Percentiles rank a stretch among this genome's conserved stretches.
Evolutionary conservation across 2,888 invertebrate genomes (phyloP).

Genomic region (Ectemnius cavifrons): DNA sequence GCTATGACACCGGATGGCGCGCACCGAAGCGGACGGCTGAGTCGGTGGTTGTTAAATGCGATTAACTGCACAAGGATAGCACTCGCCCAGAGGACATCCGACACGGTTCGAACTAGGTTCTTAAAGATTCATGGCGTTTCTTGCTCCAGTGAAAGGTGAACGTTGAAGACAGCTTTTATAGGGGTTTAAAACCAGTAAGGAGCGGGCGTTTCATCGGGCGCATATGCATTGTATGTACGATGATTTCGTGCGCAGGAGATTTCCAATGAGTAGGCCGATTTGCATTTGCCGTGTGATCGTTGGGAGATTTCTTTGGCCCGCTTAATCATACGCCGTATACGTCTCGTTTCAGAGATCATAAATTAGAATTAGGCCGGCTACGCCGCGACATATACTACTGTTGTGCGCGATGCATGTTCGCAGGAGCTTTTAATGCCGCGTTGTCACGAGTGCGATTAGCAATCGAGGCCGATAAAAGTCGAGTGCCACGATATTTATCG

Average conservation of each 20-base stretch:
- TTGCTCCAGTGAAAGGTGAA: slow-evolving; percentile 22
- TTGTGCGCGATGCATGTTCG: too few species aligned
- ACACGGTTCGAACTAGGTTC: slow-evolving; percentile 41
- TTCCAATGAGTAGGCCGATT: slow-evolving; percentile 10
- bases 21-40: slow-evolving; percentile 1
- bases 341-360: background rate
- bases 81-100: slow-evolving; percentile 31
- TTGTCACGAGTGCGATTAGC: too few species aligned
- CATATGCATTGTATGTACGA: slow-evolving; percentile 3
- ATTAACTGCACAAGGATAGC: slow-evolving; percentile 43
- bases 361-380: background rate
- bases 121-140: slow-evolving; percentile 45
- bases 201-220: slow-evolving; percentile 4
- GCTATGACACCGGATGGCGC: background rate
- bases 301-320: background rate
- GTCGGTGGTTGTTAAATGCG: slow-evolving; percentile 46
- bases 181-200: slow-evolving; percentile 46
- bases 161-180: slow-evolving; percentile 44
- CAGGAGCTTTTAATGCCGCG: too few species aligned
- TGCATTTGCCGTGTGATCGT: background rate
- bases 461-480: too few species aligned
- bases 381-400: background rate
- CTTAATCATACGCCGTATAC: background rate
- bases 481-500: too few species aligned
- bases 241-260: slow-evolving; percentile 22